These are phyloP conservation scores for Melanotaenia duboulayi DNA, from an alignment of 2,113 vertebrate species.

Conservation along the genomic window DNA sequence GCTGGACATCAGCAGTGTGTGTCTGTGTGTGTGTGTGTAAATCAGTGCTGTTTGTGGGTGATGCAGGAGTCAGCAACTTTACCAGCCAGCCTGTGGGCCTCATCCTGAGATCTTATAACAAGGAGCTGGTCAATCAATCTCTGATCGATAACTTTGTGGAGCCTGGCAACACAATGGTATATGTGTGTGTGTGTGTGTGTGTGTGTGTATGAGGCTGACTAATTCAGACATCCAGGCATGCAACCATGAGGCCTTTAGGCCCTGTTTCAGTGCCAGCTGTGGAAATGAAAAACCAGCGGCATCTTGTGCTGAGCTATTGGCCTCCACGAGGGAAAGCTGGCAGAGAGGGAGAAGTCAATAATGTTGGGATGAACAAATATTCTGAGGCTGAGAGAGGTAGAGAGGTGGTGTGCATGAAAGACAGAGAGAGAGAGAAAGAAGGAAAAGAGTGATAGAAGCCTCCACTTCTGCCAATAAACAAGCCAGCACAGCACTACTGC, in stretches of 20 bases:
- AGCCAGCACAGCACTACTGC: constrained; percentile 72
- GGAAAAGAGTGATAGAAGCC: constrained; percentile 52
- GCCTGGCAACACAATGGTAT: constrained; percentile 20
- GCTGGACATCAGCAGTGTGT: background rate
- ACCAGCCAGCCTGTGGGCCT: constrained; percentile 58
- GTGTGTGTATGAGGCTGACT: constrained; percentile 40
- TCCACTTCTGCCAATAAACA: constrained; percentile 68
- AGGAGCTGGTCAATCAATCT: constrained; percentile 76
- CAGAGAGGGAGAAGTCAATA: constrained; percentile 63
- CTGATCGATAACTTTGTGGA: constrained; percentile 76
- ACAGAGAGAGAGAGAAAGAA: constrained; percentile 9
- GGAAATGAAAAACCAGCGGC: constrained; percentile 65
- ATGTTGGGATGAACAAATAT: constrained; percentile 60
- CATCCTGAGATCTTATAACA: constrained; percentile 76
- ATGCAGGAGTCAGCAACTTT: constrained; percentile 78
- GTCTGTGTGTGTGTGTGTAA: constrained; percentile 9
- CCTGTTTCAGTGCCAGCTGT: constrained; percentile 49
- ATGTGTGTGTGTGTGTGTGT: background rate
- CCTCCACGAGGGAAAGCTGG: constrained; percentile 43
- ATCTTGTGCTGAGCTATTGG: constrained; percentile 40
- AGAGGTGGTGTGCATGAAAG: background rate
- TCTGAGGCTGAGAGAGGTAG: constrained; percentile 14
- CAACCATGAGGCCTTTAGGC: constrained; percentile 44
- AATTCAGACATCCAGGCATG: constrained; percentile 52
- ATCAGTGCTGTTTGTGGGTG: constrained; percentile 5